A percentile compares a stretch with the other conserved stretches of the same genome.
These are phyloP conservation scores for Salvelinus fontinalis DNA, from an alignment of 2,113 vertebrate species.

Conservation along the genomic window DNA sequence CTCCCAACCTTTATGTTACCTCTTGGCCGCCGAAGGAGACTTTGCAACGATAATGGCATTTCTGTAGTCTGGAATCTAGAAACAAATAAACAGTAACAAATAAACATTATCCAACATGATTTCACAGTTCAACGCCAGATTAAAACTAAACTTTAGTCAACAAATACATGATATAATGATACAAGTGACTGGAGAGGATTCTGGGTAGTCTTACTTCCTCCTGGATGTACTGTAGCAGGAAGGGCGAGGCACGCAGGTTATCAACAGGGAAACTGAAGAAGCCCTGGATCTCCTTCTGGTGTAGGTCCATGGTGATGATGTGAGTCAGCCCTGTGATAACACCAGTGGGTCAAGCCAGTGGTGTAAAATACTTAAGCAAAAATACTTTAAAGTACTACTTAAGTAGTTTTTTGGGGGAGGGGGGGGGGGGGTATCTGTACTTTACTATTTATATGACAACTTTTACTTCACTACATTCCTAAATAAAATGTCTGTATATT, in stretches of 20 bases:
- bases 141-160: too few relatives aligned
- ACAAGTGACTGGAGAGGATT: background rate
- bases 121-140: too few relatives aligned
- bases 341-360: background rate
- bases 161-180: too few relatives aligned
- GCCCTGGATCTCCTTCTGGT: conserved; percentile 98
- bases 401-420: too few relatives aligned
- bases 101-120: background rate
- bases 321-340: conserved; percentile 85
- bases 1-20: conserved; percentile 73
- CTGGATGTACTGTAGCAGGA: conserved; percentile 95
- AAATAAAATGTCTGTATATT: too few relatives aligned
- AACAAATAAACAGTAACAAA: conserved; percentile 19
- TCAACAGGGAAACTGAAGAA: conserved; percentile 94
- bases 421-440: too few relatives aligned
- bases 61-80: conserved; percentile 94
- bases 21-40: conserved; percentile 94
- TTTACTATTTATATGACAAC: too few relatives aligned
- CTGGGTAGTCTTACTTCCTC: conserved; percentile 81
- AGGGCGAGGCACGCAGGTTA: conserved; percentile 91
- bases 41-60: conserved; percentile 98
- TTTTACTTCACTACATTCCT: too few relatives aligned
- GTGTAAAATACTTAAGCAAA: too few relatives aligned
- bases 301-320: conserved; percentile 98
- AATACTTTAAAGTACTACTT: too few relatives aligned